Evolutionary conservation across 2,888 invertebrate genomes (phyloP), one percentile per base, ranked within the genome.

Genomic region (Drosophila meridiana): DNA sequence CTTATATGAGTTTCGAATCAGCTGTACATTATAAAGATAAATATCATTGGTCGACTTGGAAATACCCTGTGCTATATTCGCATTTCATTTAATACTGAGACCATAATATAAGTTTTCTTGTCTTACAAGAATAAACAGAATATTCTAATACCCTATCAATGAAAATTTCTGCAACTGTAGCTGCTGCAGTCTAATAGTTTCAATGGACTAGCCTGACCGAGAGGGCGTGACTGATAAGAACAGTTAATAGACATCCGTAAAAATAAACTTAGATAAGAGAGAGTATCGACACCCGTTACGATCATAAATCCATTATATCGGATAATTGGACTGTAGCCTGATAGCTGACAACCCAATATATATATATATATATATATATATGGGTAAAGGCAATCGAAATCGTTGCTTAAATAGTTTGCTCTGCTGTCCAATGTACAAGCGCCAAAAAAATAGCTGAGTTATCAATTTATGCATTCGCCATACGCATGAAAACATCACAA

Each of bases 371-470:
- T 34, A 50, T 11, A 50, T 50, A 48, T n/a, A 30, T 32, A n/a
- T n/a, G 50, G 20, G 11, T 52, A 20, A 34, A 28, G 13, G 36
- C n/a, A 48, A 73, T 57, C 30, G 43, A 40, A 60, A 59, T 57
- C 45, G 60, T 45, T 60, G 50, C 50, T 36, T 20, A 45, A 70
- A 65, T 73, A 64, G 56, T 69, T 69, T 58, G 80, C n/a, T 52
- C 72, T 20, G 14, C 67, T 55, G 77, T 71, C 72, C 77, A 80
- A 78, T 59, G 77, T 78, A 30, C 80, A 71, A 38, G 42, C 34
- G 11, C 34, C 32, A 9, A 36, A 36, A 34, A 48, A 58, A 30
- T 52, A 1, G 48, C 43, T 11, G 64, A 42, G 13, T 60, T 56
- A 63, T 55, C 62, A 59, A 14, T 7, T 14, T 47, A 30, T n/a